phyloP scores from a whole-genome alignment of 1,140 invertebrate genomes.

The Teleopsis dalmanni region DNA sequence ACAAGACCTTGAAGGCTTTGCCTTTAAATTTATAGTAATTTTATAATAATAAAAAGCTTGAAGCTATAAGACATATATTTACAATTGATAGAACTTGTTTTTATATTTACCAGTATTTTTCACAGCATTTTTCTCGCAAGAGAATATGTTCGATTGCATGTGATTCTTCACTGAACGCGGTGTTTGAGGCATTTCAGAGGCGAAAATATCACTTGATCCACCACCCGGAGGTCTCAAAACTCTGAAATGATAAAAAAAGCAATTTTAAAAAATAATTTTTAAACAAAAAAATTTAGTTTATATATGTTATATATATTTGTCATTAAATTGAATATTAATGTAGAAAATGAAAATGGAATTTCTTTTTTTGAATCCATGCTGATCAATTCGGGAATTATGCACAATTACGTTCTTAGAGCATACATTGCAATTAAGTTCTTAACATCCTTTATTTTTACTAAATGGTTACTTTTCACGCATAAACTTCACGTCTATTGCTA shows the following conservation, averaged over 20 bases:
- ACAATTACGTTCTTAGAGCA: too few relatives aligned
- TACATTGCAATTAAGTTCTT: too few relatives aligned
- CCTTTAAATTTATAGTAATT: background rate
- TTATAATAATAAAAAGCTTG: background rate
- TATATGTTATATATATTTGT: background rate
- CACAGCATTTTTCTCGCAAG: constrained; percentile 32
- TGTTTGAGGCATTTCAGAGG: constrained; percentile 35
- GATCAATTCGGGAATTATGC: too few relatives aligned
- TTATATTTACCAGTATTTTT: constrained; percentile 40
- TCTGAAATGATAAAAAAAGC: constrained; percentile 31
- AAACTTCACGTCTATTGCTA: too few relatives aligned
- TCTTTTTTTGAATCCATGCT: too few relatives aligned
- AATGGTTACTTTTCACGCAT: too few relatives aligned
- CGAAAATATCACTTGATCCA: constrained; percentile 51
- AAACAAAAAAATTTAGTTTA: background rate
- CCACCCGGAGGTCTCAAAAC: constrained; percentile 53
- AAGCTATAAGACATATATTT: background rate
- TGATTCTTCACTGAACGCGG: constrained; percentile 40
- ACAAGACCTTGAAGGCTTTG: background rate
- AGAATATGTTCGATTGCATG: constrained; percentile 43
- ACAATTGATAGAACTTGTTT: background rate
- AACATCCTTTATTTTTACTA: too few relatives aligned
- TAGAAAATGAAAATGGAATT: too few relatives aligned
- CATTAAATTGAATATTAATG: background rate
- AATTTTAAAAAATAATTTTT: constrained; percentile 3